Conservation (phyloP, 2,797 vertebrate species). For the Poeciliopsis paucimaculata region DNA sequence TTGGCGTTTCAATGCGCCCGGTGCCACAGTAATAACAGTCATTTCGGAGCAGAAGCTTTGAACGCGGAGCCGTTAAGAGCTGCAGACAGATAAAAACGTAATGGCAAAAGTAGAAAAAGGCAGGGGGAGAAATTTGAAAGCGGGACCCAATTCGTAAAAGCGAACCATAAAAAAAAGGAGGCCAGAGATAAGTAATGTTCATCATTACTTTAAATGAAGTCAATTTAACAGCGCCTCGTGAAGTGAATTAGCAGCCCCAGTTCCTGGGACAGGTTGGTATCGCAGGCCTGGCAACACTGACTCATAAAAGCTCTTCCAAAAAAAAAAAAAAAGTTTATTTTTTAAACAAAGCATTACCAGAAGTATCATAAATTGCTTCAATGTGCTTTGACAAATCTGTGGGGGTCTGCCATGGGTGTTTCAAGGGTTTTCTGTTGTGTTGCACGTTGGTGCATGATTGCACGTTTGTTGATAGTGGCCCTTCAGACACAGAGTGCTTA, state of each 20-base stretch:
- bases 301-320: constrained; percentile 5
- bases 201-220: constrained; percentile 21
- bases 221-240: not conserved
- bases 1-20: constrained; percentile 12
- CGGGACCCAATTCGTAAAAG: constrained; percentile 28
- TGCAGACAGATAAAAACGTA: constrained; percentile 31
- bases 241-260: constrained; percentile 20
- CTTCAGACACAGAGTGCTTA: constrained; percentile 68
- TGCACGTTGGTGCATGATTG: constrained; percentile 71
- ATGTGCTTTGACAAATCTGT: constrained; percentile 23
- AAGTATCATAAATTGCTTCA: constrained; percentile 29
- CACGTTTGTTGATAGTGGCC: constrained; percentile 69
- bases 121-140: constrained; percentile 23
- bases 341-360: constrained; percentile 22
- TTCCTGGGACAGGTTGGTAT: constrained; percentile 10
- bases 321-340: constrained; percentile 8
- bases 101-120: constrained; percentile 31
- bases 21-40: constrained; percentile 33
- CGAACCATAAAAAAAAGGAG: constrained; percentile 20
- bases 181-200: constrained; percentile 25
- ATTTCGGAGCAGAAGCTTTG: constrained; percentile 25
- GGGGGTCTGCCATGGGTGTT: constrained; percentile 37
- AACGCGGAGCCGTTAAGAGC: constrained; percentile 33
- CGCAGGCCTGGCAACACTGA: constrained; percentile 19
- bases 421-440: constrained; percentile 50